Conservation (phyloP, 2,797 vertebrate genomes). For the Platalea minor region DNA sequence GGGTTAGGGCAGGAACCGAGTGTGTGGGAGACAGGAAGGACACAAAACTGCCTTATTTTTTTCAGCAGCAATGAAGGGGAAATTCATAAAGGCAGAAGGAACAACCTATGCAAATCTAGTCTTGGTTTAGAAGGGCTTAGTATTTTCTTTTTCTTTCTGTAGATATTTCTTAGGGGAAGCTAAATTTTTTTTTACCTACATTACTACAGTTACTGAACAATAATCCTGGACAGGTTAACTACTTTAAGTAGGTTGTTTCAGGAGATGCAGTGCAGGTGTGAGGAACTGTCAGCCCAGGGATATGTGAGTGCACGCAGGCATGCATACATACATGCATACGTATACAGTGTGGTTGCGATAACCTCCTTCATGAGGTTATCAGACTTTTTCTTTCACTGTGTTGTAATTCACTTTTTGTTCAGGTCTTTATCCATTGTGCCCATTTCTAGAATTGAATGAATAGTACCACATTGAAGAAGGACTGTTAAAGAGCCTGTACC, state of each 20-base stretch:
- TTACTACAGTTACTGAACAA: neutral
- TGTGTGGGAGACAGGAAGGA: neutral
- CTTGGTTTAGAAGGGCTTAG: neutral
- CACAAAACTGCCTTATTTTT: neutral
- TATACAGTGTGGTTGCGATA: neutral
- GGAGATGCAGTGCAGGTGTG: too few species aligned
- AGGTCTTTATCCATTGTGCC: neutral
- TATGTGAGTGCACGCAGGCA: fast-evolving
- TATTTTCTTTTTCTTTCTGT: neutral
- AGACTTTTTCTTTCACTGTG: neutral
- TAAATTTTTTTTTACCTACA: neutral
- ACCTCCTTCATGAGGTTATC: neutral
- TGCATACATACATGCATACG: too few species aligned
- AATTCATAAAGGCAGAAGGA: neutral
- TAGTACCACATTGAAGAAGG: neutral
- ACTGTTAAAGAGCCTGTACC: neutral
- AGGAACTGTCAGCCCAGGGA: neutral
- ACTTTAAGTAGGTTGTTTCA: neutral
- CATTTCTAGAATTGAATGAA: neutral
- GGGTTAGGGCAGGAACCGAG: neutral
- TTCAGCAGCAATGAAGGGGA: neutral
- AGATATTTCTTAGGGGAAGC: neutral
- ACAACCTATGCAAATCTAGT: neutral
- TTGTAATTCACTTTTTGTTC: neutral
- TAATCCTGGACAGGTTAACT: neutral